Evolutionary conservation across 2,888 invertebrate species (phyloP).

Genomic region (Cotesia congregata): DNA sequence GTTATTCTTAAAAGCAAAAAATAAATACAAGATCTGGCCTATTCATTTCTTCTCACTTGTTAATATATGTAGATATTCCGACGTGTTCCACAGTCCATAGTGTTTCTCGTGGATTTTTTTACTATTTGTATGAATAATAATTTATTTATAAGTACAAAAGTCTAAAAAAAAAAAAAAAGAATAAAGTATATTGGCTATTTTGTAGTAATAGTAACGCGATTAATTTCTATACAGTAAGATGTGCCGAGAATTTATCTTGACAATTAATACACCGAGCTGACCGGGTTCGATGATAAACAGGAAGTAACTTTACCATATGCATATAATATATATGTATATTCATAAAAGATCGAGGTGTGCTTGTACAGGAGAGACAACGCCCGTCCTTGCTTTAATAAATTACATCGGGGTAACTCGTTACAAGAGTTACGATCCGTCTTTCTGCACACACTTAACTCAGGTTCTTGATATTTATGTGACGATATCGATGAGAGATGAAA

Average conservation of each 20-base stretch:
- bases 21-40: neutral
- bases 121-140: neutral
- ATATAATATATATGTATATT: conserved; percentile 17
- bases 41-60: neutral
- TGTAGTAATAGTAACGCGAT: conserved; percentile 35
- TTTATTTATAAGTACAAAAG: neutral
- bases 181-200: neutral
- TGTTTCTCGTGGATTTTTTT: neutral
- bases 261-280: conserved; percentile 55
- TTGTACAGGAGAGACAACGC: conserved; percentile 27
- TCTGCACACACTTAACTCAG: neutral
- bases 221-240: conserved; percentile 49
- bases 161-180: neutral
- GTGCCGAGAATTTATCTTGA: conserved; percentile 57
- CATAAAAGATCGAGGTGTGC: neutral
- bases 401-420: conserved; percentile 38
- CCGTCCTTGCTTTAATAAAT: conserved; percentile 39
- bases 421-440: conserved; percentile 34
- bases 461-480: neutral
- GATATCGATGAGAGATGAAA: neutral
- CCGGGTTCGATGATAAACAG: conserved; percentile 56
- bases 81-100: neutral
- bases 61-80: neutral
- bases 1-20: neutral
- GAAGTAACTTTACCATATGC: conserved; percentile 40